Evolutionary conservation across 1,140 invertebrate genomes (phyloP).

Genomic region (Bombus impatiens): DNA sequence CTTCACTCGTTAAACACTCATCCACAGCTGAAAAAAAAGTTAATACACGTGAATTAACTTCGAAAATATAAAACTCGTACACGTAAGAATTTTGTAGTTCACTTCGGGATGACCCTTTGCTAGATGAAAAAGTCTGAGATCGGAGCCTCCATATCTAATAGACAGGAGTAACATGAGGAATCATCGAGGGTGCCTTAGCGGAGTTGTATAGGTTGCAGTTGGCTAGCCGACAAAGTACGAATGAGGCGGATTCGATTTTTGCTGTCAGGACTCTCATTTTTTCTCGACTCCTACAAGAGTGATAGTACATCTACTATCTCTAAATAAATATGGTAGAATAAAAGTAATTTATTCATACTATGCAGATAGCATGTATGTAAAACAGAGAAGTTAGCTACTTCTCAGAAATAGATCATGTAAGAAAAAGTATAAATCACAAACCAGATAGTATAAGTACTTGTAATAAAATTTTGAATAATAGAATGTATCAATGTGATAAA

Average conservation of each 20-base stretch:
- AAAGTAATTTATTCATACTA: constrained; percentile 3
- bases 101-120: neutral
- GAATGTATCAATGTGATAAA: constrained; percentile 46
- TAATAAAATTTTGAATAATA: constrained; percentile 31
- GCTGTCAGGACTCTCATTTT: neutral
- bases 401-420: neutral
- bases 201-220: neutral
- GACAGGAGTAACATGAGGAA: neutral
- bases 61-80: neutral
- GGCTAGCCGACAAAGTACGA: neutral
- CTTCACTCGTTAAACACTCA: no score
- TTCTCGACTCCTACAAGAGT: neutral
- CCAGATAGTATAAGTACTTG: constrained; percentile 15
- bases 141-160: neutral
- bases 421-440: constrained; percentile 1
- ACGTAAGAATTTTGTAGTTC: neutral
- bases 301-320: constrained; percentile 10
- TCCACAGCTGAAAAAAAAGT: accelerated
- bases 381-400: constrained; percentile 1
- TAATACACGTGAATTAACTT: no score
- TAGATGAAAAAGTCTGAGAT: neutral
- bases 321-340: constrained; percentile 16
- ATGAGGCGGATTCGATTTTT: neutral
- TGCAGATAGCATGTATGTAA: constrained; percentile 8
- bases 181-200: neutral